phyloP scores from a whole-genome alignment of 2,797 vertebrate species.

The Urocyon cinereoargenteus region DNA sequence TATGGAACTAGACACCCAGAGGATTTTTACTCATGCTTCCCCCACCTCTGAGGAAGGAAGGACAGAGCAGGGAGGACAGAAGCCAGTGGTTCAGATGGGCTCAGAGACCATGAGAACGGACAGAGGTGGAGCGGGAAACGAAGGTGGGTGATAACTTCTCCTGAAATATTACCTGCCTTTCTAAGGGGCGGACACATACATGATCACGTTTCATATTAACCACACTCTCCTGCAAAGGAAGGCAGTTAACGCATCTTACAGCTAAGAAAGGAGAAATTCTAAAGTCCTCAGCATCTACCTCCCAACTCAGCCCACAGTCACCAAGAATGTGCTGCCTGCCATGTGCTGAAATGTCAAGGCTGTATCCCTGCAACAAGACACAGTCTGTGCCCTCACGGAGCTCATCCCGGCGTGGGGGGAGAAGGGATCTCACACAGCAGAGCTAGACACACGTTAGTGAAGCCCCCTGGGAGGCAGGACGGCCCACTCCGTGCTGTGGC shows the following conservation, averaged over 20 bases:
- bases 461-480: not conserved
- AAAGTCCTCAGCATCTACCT: not conserved
- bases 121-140: not conserved
- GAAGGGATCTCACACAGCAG: not conserved
- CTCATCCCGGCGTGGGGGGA: accelerated
- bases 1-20: not conserved
- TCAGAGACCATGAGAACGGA: not conserved
- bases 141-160: not conserved
- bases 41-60: not conserved
- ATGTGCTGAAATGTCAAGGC: not conserved
- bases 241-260: not conserved
- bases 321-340: not conserved
- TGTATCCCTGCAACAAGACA: not conserved
- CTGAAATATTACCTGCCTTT: not conserved
- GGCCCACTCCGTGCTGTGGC: accelerated
- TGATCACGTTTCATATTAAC: not conserved
- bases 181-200: not conserved
- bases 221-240: not conserved
- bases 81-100: not conserved
- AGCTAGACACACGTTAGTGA: accelerated
- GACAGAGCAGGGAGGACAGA: not conserved
- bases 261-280: not conserved
- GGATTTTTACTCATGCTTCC: not conserved
- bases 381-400: not conserved
- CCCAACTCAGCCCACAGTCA: not conserved